A percentile compares a stretch with the other conserved stretches of the same genome.
Conservation (phyloP, 2,797 vertebrate genomes). For the Falco biarmicus region DNA sequence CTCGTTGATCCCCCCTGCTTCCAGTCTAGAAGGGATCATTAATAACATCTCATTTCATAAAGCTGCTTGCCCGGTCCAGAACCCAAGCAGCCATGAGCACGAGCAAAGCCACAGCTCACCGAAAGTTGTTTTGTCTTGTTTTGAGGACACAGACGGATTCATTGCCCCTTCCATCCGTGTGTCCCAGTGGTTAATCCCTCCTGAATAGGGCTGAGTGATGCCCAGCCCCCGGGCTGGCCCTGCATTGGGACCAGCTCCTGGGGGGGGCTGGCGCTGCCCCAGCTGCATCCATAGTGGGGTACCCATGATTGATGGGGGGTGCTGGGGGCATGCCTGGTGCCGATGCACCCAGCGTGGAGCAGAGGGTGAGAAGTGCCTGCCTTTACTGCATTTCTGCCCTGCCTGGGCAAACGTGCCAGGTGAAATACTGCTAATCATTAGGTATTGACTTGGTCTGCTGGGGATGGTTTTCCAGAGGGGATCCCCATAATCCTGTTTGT, state of each 20-base stretch:
- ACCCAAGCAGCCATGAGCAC: fast-evolving
- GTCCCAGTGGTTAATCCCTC: fast-evolving
- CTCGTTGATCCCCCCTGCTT: too few species aligned
- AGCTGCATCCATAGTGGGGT: fast-evolving
- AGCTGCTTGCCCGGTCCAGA: not conserved
- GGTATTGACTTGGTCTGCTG: not conserved
- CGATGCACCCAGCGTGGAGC: fast-evolving
- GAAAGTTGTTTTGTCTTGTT: not conserved
- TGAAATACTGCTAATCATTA: fast-evolving
- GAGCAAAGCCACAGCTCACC: not conserved
- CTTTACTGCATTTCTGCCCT: not conserved
- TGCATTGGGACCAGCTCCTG: fast-evolving
- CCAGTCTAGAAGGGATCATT: fast-evolving
- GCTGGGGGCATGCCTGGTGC: not conserved
- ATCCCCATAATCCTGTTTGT: not conserved
- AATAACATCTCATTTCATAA: fast-evolving
- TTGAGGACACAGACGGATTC: not conserved
- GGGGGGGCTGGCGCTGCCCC: not conserved
- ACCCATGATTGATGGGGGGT: fast-evolving
- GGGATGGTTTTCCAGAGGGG: not conserved
- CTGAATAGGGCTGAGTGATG: not conserved
- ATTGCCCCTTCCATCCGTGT: fast-evolving
- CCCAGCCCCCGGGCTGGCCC: too few species aligned
- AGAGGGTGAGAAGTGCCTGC: not conserved
- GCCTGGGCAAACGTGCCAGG: not conserved